These are phyloP conservation scores for Umimayanthus kanabou DNA, from an alignment of 92 coral and sea anemone species.

Conservation along the genomic window DNA sequence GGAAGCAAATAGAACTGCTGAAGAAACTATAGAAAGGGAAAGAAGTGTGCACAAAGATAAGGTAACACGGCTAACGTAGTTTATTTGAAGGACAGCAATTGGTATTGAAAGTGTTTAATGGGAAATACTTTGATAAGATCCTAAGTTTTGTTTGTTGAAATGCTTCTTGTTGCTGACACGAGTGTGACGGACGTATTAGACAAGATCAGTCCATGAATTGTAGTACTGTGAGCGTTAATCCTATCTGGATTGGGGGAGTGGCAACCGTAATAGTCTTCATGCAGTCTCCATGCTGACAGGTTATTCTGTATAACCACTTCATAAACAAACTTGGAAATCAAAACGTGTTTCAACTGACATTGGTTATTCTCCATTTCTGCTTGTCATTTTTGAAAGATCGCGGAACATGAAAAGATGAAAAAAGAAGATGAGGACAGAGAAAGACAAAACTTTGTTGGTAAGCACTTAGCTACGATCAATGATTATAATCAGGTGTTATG, in stretches of 20 bases:
- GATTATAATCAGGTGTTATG: too few species aligned
- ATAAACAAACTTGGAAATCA: not conserved
- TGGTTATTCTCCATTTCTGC: not conserved
- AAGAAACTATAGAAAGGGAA: slow-evolving; percentile 34
- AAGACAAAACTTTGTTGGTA: slow-evolving; percentile 39
- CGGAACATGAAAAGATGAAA: slow-evolving; percentile 21
- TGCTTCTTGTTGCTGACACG: too few species aligned
- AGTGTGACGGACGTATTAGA: too few species aligned
- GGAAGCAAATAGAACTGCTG: slow-evolving; percentile 19
- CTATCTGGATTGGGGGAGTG: too few species aligned
- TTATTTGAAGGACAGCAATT: too few species aligned
- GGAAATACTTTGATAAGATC: too few species aligned
- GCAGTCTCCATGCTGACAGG: too few species aligned
- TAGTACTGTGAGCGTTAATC: too few species aligned
- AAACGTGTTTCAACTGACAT: not conserved
- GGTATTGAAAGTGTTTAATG: too few species aligned
- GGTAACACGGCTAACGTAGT: not conserved
- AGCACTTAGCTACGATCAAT: not conserved
- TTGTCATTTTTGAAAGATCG: slow-evolving; percentile 10
- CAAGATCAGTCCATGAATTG: too few species aligned
- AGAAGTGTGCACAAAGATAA: slow-evolving; percentile 24
- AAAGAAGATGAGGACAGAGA: slow-evolving; percentile 28
- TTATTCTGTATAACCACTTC: not conserved
- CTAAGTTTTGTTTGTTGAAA: too few species aligned
- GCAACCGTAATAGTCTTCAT: too few species aligned